These are phyloP conservation scores for Cataglyphis albicans DNA, from an alignment of 2,888 invertebrate genomes.

Conservation along the genomic window DNA sequence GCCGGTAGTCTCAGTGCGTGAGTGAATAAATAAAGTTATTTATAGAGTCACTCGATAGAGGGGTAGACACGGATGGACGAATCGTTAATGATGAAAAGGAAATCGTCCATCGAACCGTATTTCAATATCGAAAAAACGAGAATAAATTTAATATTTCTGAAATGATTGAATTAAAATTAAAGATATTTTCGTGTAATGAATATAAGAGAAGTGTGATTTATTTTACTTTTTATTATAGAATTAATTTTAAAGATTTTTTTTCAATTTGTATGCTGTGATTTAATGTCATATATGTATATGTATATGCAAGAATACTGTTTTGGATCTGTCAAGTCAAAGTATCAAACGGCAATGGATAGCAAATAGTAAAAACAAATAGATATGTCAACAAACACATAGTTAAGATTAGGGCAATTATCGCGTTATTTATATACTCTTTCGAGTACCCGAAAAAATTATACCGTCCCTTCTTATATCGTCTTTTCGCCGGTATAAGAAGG, in stretches of 20 bases:
- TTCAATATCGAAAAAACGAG: conserved; percentile 57
- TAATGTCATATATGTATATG: background rate
- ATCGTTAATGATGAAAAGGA: conserved; percentile 18
- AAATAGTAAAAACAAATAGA: background rate
- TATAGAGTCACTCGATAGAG: conserved; percentile 62
- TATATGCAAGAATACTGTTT: background rate
- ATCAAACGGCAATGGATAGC: background rate
- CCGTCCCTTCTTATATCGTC: background rate
- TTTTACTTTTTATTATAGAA: background rate
- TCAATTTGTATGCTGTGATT: background rate
- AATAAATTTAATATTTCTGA: background rate
- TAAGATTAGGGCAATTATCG: background rate
- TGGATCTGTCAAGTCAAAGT: background rate
- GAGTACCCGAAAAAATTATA: background rate
- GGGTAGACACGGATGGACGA: conserved; percentile 54
- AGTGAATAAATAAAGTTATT: conserved; percentile 79
- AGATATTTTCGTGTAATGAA: background rate
- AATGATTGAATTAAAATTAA: background rate
- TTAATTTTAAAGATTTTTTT: background rate
- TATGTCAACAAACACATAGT: background rate
- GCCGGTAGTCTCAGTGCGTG: conserved; percentile 53
- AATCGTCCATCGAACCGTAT: conserved; percentile 47
- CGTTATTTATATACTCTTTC: conserved; percentile 5
- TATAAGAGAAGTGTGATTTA: background rate
- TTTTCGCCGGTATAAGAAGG: background rate